These are phyloP conservation scores for Dryas iulia DNA, from an alignment of 1,140 invertebrate species.

Conservation along the genomic window DNA sequence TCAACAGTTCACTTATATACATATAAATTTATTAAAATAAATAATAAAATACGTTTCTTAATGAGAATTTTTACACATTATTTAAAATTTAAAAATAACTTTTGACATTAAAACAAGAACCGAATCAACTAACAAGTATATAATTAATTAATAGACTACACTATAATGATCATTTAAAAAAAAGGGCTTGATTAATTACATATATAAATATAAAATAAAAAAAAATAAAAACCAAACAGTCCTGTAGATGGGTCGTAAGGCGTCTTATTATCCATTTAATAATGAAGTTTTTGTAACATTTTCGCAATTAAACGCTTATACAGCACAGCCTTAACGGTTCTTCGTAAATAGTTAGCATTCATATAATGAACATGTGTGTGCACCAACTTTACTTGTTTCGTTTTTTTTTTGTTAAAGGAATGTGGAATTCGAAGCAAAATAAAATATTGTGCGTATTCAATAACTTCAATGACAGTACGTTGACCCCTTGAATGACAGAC, in stretches of 20 bases:
- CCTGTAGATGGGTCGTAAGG: background rate
- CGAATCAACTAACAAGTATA: background rate
- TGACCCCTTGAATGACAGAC: background rate
- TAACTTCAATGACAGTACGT: slow-evolving; percentile 4
- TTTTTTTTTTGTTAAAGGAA: slow-evolving; percentile 1
- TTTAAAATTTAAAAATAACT: background rate
- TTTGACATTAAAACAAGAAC: background rate
- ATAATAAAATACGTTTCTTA: background rate
- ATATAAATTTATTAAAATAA: slow-evolving; percentile 1
- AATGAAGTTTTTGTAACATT: background rate
- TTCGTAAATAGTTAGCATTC: slow-evolving; percentile 16
- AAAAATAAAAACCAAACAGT: background rate
- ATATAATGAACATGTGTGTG: slow-evolving; percentile 1
- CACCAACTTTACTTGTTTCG: slow-evolving; percentile 12
- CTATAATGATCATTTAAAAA: background rate
- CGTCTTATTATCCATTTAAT: background rate
- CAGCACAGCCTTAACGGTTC: slow-evolving; percentile 8
- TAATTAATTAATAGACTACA: background rate
- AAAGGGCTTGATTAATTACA: background rate
- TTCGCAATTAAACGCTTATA: background rate
- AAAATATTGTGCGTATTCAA: slow-evolving; percentile 11
- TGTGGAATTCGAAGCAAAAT: slow-evolving; percentile 8
- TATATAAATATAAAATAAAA: background rate
- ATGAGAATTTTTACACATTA: background rate
- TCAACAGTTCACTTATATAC: background rate